Base-by-base conservation (phyloP, 64 coral and sea anemone species). In the Montipora efflorescens region DNA sequence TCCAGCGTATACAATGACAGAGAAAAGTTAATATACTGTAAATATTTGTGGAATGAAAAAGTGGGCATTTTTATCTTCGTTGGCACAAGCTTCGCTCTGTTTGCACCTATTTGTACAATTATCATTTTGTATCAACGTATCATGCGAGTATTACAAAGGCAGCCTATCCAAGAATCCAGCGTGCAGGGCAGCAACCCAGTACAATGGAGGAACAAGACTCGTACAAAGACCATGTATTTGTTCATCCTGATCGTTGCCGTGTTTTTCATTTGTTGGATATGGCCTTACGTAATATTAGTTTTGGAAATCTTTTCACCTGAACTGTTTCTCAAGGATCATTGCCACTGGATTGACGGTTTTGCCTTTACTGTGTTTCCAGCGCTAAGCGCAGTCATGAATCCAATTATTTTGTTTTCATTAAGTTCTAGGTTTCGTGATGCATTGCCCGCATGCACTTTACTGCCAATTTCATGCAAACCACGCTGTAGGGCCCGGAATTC, bases 41-140 rank as follows among this genome's bases (percentile, higher is more conserved):
- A 7, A 82, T 82, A 55, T 55, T 10, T 7, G 52, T 10, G 10
- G 52, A 55, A 55, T 10, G 52, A 7, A 5, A 10, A 7, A 55
- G 52, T 10, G 52, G 52, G 1, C 6, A 79, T 79, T 2, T 79
- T 51, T 18, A 50, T 51, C 77, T 18, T 79, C 1, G 51, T 16
- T 52, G 47, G 47, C 0, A n/a, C 48, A 5, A 18, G 5, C 43
- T 19, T 79, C 3, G 11, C 8, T 50, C 1, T n/a, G 2, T 0
- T 79, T 51, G 18, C 47, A 21, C 48, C 76, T 0, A 7, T 78
- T 4, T 16, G 48, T 48, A 47, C 47, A 16, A 51, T 78, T 49
- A 16, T 78, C 47, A 50, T 79, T 51, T n/a, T 79, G 47, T 79
- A 79, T 22, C 51, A 46, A 19, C 76, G 76, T 15, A 78, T 78